phyloP scores from a whole-genome alignment of 92 coral and sea anemone genomes.

The Epizoanthus illoricatus region DNA sequence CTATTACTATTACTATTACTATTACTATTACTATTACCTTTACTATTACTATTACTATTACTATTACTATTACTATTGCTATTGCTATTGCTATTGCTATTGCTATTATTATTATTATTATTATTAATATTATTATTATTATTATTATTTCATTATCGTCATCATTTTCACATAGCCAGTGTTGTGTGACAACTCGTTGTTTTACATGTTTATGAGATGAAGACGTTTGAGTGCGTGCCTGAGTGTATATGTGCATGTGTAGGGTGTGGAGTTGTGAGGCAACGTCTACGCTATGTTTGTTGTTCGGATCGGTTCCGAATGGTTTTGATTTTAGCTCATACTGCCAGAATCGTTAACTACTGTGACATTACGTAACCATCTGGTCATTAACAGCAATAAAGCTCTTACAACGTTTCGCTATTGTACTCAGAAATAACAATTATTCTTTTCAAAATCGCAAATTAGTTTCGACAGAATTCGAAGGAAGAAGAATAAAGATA shows the following conservation, averaged over 20 bases:
- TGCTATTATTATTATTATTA: not conserved
- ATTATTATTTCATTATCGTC: not conserved
- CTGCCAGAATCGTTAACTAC: not conserved
- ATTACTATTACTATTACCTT: not conserved
- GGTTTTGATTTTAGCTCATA: not conserved
- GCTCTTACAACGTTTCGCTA: not conserved
- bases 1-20: not conserved
- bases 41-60: not conserved
- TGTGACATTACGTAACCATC: not conserved
- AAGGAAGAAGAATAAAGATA: not conserved
- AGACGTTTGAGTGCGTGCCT: not conserved
- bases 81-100: not conserved
- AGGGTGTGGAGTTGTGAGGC: not conserved
- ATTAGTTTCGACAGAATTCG: not conserved
- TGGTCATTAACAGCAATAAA: not conserved
- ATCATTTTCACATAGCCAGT: too few species aligned
- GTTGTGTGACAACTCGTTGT: not conserved
- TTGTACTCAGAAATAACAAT: constrained; percentile 2
- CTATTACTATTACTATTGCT: not conserved
- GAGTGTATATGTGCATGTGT: not conserved
- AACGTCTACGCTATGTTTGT: not conserved
- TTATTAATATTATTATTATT: not conserved
- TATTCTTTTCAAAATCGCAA: not conserved
- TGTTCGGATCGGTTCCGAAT: not conserved
- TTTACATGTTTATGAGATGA: not conserved